A percentile compares a stretch with the other conserved stretches of the same genome.
These are phyloP conservation scores for Thamnophis sirtalis DNA, from an alignment of 2,113 vertebrate species.

Conservation along the genomic window DNA sequence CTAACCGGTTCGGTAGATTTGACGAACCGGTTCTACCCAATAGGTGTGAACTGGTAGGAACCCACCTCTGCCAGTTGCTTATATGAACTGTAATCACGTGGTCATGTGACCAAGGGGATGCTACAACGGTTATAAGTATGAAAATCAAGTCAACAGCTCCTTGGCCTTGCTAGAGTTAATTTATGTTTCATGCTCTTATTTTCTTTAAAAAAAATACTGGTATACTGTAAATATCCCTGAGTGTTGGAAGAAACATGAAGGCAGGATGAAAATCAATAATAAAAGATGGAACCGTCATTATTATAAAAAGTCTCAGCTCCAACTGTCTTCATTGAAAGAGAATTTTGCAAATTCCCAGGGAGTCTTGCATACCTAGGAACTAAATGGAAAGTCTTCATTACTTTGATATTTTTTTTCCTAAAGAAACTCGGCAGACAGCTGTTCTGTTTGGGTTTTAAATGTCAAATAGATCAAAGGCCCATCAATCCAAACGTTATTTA, in stretches of 20 bases:
- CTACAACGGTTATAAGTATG: not conserved
- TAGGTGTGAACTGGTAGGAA: no score
- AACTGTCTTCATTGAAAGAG: not conserved
- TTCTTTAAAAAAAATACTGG: not conserved
- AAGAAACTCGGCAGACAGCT: not conserved
- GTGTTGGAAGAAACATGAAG: not conserved
- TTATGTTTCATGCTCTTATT: not conserved
- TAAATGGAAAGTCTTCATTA: not conserved
- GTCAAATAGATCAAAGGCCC: not conserved
- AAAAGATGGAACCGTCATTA: not conserved
- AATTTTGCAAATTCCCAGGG: not conserved
- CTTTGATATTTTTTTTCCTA: not conserved
- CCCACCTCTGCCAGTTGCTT: not conserved
- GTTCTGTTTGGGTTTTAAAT: not conserved
- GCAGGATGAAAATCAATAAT: not conserved
- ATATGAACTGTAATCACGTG: not conserved
- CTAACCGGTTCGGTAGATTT: no score
- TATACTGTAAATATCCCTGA: not conserved
- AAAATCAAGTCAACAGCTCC: not conserved
- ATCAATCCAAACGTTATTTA: not conserved
- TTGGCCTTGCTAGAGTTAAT: not conserved
- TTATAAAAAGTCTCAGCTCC: not conserved
- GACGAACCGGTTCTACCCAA: no score
- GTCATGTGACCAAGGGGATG: not conserved
- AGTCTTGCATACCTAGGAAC: not conserved